Evolutionary conservation across 2,797 vertebrate species (phyloP).

Genomic region (Luscinia luscinia): DNA sequence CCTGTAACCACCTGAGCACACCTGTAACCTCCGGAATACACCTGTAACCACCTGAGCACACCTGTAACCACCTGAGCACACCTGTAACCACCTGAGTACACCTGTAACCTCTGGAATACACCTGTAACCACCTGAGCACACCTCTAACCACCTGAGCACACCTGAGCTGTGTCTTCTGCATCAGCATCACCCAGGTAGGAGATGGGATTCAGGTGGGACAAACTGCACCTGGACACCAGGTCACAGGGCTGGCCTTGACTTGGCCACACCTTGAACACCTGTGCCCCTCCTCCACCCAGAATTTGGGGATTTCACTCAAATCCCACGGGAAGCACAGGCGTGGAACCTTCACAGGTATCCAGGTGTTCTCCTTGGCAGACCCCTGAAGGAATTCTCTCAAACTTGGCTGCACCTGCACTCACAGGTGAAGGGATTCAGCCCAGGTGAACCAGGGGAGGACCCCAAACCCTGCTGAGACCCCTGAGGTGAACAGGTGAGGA

Average conservation of each 20-base stretch:
- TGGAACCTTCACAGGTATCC: neutral
- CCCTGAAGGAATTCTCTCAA: neutral
- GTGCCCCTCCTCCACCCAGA: neutral
- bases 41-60: accelerated
- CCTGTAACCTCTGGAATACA: too few species aligned
- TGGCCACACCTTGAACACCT: neutral
- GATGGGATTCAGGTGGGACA: neutral
- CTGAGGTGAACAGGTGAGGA: too few species aligned
- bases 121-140: too few species aligned
- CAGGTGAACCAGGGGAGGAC: neutral
- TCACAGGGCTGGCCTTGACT: neutral
- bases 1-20: neutral
- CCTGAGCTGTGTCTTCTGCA: neutral
- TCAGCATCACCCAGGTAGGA: too few species aligned
- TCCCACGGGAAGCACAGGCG: accelerated
- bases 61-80: neutral
- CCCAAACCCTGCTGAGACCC: too few species aligned
- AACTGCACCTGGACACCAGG: neutral
- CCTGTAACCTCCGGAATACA: neutral
- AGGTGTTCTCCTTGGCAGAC: neutral
- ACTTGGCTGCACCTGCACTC: neutral
- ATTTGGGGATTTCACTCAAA: neutral
- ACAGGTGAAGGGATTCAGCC: neutral
- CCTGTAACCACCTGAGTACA: too few species aligned
- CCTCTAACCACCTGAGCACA: too few species aligned